Evolutionary conservation across 2,797 vertebrate species (phyloP), one percentile per base, ranked within the genome.

Genomic region (Lagocephalus sceleratus): DNA sequence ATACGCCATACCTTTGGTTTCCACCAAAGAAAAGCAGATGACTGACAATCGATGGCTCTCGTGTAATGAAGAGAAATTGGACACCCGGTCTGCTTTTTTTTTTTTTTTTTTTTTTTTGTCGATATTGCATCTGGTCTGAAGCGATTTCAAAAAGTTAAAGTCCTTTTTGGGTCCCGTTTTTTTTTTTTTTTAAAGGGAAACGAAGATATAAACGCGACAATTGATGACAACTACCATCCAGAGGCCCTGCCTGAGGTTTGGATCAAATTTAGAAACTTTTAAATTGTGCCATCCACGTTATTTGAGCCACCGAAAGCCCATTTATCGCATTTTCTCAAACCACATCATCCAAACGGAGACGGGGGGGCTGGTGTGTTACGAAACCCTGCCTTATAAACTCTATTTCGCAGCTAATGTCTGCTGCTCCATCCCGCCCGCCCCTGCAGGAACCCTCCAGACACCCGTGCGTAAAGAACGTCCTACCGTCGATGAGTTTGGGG

Each of bases 401-500:
- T 35, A 4, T 10, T 14, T 35, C 3, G 10, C 32, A 35, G 32
- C 32, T 35, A 14, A 35, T 35, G 5, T 20, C 17, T 44, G 17
- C 8, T 20, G 17, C 42, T 17, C 42, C 17, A 44, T 11, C 42
- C 11, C 19, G 15, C 15, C 17, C 15, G 15, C n/a, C 40, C 15
- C 6, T n/a, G 3, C 15, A 7, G 5, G 15, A 50, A 16, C 51
- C 20, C 50, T 53, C 49, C 16, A 57, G n/a, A 60, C 49, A 26
- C 11, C 48, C 21, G 20, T 8, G 2, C 25, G 17, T 14, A 14
- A 56, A 10, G 5, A 56, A 20, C 2, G 32, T 19, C 77, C 59
- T 80, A 97, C 96, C 94, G 89, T 98, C 95, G 46, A 92, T 94
- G 67, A 96, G 93, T 89, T 96, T 94, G 63, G 96, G 96, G 78